These are phyloP conservation scores for Phalanger gymnotis DNA, from an alignment of 2,797 vertebrate species.

Conservation along the genomic window DNA sequence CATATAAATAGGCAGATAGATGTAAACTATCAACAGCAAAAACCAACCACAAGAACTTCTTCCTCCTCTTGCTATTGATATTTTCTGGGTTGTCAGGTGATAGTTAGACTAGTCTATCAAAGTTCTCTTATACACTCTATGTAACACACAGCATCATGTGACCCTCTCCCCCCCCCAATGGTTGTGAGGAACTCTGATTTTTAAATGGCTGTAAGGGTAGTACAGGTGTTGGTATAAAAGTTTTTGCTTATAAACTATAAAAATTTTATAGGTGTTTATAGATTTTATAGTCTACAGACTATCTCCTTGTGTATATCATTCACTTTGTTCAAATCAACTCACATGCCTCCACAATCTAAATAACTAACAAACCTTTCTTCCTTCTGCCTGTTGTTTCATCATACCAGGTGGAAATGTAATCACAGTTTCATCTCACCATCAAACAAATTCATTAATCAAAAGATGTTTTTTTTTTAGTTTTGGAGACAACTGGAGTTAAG, in stretches of 20 bases:
- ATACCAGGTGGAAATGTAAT: background rate
- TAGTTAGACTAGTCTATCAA: slow-evolving; percentile 47
- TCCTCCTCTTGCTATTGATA: background rate
- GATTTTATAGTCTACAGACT: slow-evolving; percentile 34
- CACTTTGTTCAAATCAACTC: background rate
- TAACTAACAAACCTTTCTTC: background rate
- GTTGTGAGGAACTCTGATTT: slow-evolving; percentile 31
- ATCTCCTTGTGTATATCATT: background rate
- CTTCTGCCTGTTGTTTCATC: background rate
- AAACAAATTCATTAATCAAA: background rate
- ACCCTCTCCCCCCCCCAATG: background rate
- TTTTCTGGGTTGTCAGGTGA: slow-evolving; percentile 1
- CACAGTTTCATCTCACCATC: background rate
- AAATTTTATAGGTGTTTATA: slow-evolving; percentile 16
- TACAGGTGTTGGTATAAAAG: slow-evolving; percentile 13
- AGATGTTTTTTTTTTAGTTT: background rate
- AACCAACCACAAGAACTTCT: background rate
- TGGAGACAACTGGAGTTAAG: background rate
- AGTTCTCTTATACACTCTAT: background rate
- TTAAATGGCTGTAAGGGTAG: slow-evolving; percentile 15
- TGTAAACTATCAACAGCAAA: background rate
- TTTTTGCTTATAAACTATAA: slow-evolving; percentile 23
- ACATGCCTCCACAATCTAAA: background rate
- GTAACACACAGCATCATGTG: background rate
- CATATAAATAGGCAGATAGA: background rate